These are phyloP conservation scores for Sebastiscus tertius DNA, from an alignment of 2,797 vertebrate species.

Conservation along the genomic window DNA sequence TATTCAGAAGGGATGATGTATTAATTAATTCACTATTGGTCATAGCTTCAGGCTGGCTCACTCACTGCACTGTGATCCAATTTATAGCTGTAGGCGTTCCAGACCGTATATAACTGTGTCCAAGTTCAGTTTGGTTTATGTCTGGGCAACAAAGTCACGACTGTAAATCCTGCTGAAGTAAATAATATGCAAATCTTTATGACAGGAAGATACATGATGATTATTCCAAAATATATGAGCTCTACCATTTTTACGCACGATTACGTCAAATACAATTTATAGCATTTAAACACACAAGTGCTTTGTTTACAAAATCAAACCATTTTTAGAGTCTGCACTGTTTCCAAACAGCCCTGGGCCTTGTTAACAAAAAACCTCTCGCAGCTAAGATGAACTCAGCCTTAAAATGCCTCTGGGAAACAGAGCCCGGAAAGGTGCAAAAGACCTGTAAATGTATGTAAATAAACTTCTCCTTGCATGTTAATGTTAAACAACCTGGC, in stretches of 20 bases:
- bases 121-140: constrained; percentile 64
- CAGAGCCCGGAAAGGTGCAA: neutral
- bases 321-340: neutral
- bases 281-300: constrained; percentile 1
- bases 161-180: constrained; percentile 52
- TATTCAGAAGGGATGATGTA: constrained; percentile 44
- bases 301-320: constrained; percentile 3
- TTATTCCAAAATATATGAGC: constrained; percentile 42
- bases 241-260: neutral
- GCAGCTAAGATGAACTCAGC: neutral
- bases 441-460: neutral
- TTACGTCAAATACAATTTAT: constrained; percentile 1
- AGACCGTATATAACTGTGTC: constrained; percentile 55
- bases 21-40: constrained; percentile 51
- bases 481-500: neutral
- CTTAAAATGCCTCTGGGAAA: neutral
- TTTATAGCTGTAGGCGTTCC: constrained; percentile 58
- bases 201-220: constrained; percentile 12
- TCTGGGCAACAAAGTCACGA: constrained; percentile 60
- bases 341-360: neutral
- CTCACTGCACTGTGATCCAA: constrained; percentile 36
- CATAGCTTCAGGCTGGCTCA: constrained; percentile 16
- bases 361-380: neutral
- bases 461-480: neutral
- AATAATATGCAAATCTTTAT: constrained; percentile 60